These are phyloP conservation scores for Epinephelus moara DNA, from an alignment of 2,113 vertebrate species.

Conservation along the genomic window DNA sequence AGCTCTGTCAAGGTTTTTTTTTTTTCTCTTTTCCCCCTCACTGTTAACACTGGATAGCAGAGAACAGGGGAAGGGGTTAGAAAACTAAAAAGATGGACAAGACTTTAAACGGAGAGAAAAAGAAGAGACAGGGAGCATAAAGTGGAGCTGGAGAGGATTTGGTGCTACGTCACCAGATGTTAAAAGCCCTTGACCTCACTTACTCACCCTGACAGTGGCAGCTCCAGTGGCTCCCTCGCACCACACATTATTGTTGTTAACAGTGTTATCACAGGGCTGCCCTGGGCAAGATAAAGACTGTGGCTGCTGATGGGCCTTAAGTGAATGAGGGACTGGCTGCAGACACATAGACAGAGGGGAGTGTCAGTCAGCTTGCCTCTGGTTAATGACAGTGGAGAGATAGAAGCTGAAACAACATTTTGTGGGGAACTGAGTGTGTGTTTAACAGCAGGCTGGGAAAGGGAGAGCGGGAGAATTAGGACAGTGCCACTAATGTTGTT, in stretches of 20 bases:
- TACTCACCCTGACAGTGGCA: slow-evolving; percentile 75
- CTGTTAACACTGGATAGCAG: slow-evolving; percentile 66
- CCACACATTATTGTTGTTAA: slow-evolving; percentile 83
- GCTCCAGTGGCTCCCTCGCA: slow-evolving; percentile 67
- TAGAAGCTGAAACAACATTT: slow-evolving; percentile 73
- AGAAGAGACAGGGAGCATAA: neutral
- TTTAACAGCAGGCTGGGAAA: slow-evolving; percentile 64
- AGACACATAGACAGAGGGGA: slow-evolving; percentile 64
- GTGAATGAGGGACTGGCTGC: slow-evolving; percentile 69
- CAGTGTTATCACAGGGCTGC: slow-evolving; percentile 84
- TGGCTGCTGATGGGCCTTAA: slow-evolving; percentile 64
- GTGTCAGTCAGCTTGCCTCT: slow-evolving; percentile 74
- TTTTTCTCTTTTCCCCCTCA: slow-evolving; percentile 2
- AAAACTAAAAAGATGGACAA: slow-evolving; percentile 43
- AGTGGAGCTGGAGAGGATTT: slow-evolving; percentile 21
- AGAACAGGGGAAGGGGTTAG: slow-evolving; percentile 17
- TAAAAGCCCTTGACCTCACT: slow-evolving; percentile 79
- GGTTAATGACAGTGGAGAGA: slow-evolving; percentile 83
- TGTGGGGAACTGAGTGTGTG: slow-evolving; percentile 61
- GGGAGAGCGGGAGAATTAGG: slow-evolving; percentile 39
- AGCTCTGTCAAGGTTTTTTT: slow-evolving; percentile 51
- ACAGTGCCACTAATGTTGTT: slow-evolving; percentile 74
- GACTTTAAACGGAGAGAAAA: slow-evolving; percentile 5
- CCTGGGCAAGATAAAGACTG: slow-evolving; percentile 81
- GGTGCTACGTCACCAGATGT: slow-evolving; percentile 52